Evolutionary conservation across 2,113 vertebrate species (phyloP), one percentile per base, ranked within the genome.

Genomic region (Leiothrix lutea): DNA sequence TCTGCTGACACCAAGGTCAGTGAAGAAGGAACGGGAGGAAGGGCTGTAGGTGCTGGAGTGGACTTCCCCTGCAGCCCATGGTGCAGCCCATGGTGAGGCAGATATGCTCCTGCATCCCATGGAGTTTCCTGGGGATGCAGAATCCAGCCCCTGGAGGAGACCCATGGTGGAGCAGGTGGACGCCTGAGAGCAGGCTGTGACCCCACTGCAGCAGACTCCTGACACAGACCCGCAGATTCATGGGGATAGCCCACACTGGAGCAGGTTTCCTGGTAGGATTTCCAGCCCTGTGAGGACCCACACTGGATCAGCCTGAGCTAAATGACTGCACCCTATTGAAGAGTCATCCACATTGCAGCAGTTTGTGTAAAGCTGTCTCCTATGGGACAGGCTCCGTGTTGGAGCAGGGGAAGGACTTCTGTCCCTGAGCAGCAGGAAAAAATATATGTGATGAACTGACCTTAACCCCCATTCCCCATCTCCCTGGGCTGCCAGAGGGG

Each of bases 221-320:
- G 42, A 24, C 3, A 16, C 9, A 5, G 40, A 56, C 40, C 58
- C 28, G 24, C n/a, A 73, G 50, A 12, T 16, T 2, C 1, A 0
- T 12, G 48, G 19, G 40, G 7, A 56, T 5, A 5, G 14, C 23
- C n/a, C 18, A 9, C n/a, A 13, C 12, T 47, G 14, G 7, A 38
- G 24, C 9, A 48, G 35, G 8, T 20, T 40, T 85, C 50, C 29
- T 48, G 35, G 20, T 16, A 16, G 35, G 50, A 48, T 40, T 74
- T 65, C 20, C 0, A 2, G 21, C 5, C 38, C 20, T 74, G 1
- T 56, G 24, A 40, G 50, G 24, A 40, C 29, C 19, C 24, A 47
- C 16, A 16, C 0, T 35, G 60, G 24, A 40, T 42, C 50, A 84
- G 42, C n/a, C 50, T 74, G 24, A 42, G 29, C 50, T n/a, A 10